phyloP scores from a whole-genome alignment of 2,113 vertebrate genomes.

The Lates calcarifer region DNA sequence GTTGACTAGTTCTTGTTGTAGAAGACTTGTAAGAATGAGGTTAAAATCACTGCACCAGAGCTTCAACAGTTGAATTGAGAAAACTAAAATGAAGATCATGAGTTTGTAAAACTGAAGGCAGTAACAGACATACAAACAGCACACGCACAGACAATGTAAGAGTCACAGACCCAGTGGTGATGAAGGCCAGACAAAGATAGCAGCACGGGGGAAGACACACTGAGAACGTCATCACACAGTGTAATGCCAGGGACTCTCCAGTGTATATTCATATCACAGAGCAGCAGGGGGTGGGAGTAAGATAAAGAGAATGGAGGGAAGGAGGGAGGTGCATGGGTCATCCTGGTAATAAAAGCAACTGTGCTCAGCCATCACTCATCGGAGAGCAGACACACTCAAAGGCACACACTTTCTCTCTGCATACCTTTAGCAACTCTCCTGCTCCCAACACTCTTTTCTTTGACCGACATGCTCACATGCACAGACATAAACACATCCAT shows the following conservation, averaged over 20 bases:
- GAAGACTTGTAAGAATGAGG: not conserved
- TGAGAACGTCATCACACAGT: not conserved
- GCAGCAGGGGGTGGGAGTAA: not conserved
- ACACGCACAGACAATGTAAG: not conserved
- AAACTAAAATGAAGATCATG: not conserved
- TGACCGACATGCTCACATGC: not conserved
- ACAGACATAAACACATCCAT: constrained; percentile 30
- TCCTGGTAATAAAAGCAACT: constrained; percentile 39
- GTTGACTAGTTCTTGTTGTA: not conserved
- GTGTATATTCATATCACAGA: constrained; percentile 44
- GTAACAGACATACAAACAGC: not conserved
- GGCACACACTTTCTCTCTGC: constrained; percentile 6
- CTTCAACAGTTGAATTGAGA: not conserved
- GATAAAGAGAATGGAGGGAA: constrained; percentile 24
- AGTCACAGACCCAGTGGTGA: constrained; percentile 8
- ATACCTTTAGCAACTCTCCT: not conserved
- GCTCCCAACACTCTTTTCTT: constrained; percentile 4
- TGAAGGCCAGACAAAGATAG: constrained; percentile 42
- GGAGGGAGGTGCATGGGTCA: constrained; percentile 20
- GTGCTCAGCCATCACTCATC: constrained; percentile 37
- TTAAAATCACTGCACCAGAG: not conserved
- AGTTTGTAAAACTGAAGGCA: not conserved
- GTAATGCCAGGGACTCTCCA: constrained; percentile 42
- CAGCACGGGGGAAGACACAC: constrained; percentile 20
- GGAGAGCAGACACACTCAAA: constrained; percentile 13